These are phyloP conservation scores for Steatocranus sp. DNA, from an alignment of 2,797 vertebrate species.

Conservation along the genomic window DNA sequence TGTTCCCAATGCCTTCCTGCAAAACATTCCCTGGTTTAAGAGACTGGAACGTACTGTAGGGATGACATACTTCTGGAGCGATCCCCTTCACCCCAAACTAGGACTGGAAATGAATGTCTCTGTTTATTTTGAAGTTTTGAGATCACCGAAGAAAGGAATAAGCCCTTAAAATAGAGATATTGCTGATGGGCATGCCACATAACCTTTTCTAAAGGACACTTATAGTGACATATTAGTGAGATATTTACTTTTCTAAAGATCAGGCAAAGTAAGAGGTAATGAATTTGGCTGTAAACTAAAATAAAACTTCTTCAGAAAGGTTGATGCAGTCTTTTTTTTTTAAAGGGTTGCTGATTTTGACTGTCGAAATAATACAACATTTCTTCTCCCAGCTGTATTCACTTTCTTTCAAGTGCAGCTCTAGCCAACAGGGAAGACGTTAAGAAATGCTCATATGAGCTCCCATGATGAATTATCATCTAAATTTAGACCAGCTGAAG, in stretches of 20 bases:
- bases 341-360: not conserved
- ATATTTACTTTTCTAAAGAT: not conserved
- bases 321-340: not conserved
- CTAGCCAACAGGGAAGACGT: not conserved
- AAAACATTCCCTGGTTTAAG: constrained; percentile 26
- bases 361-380: not conserved
- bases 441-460: constrained; percentile 23
- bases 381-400: not conserved
- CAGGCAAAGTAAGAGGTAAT: not conserved
- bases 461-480: constrained; percentile 50
- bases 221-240: constrained; percentile 6
- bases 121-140: constrained; percentile 67
- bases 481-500: constrained; percentile 59
- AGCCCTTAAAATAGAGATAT: constrained; percentile 55
- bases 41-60: constrained; percentile 9
- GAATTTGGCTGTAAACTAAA: not conserved
- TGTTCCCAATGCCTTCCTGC: constrained; percentile 4
- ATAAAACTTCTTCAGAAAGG: not conserved
- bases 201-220: constrained; percentile 3
- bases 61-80: constrained; percentile 43
- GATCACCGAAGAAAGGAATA: constrained; percentile 45
- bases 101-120: constrained; percentile 69
- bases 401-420: not conserved
- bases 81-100: constrained; percentile 61
- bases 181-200: constrained; percentile 18